phyloP scores from a whole-genome alignment of 2,797 vertebrate species.

The Cyprinodon diabolis region DNA sequence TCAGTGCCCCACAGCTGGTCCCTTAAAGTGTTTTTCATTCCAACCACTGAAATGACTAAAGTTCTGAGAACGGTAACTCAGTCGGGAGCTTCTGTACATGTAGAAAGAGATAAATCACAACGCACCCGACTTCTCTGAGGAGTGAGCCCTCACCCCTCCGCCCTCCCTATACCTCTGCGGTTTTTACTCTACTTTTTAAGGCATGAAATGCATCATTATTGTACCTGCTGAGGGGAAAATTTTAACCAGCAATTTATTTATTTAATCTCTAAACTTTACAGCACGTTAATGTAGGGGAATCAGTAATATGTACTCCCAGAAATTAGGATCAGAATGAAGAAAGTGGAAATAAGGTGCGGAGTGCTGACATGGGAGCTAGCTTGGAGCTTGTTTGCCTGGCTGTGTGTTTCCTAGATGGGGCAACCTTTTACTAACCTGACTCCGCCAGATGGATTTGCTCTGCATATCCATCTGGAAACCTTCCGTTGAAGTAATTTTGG shows the following conservation, averaged over 20 bases:
- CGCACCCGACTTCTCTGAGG: constrained; percentile 4
- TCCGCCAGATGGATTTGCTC: too few species aligned
- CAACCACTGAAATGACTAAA: constrained; percentile 43
- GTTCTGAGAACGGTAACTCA: constrained; percentile 45
- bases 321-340: not conserved
- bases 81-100: constrained; percentile 32
- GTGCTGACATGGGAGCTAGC: too few species aligned
- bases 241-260: not conserved
- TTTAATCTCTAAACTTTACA: not conserved
- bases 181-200: not conserved
- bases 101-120: constrained; percentile 16
- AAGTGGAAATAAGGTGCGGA: too few species aligned
- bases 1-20: constrained; percentile 31
- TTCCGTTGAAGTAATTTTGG: too few species aligned
- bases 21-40: constrained; percentile 39
- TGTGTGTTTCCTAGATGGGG: too few species aligned
- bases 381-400: too few species aligned
- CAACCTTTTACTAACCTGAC: too few species aligned
- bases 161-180: not conserved
- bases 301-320: not conserved
- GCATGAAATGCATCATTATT: not conserved
- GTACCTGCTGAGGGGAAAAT: too few species aligned
- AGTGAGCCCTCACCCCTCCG: not conserved
- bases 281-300: not conserved
- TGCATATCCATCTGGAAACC: too few species aligned